Base-by-base conservation (phyloP, 2,797 vertebrate genomes). In the Pygocentrus nattereri region DNA sequence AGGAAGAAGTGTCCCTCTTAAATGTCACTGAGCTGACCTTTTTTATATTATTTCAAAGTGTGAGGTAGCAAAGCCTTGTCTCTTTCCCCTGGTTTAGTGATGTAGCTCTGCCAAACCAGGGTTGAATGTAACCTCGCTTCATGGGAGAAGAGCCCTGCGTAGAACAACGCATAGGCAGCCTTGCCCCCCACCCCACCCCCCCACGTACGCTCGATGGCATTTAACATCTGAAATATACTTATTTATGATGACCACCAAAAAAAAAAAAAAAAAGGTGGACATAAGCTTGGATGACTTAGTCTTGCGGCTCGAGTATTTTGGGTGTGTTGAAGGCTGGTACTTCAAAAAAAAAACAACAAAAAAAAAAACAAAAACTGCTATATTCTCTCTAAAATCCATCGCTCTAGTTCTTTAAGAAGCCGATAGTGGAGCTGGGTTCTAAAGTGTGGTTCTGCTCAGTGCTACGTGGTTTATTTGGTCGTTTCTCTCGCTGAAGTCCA, bases 251-350 rank as follows among this genome's bases (percentile, higher is more conserved):
- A 56, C 84, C 84, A 89, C 83, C 88, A 82, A 88, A 91, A 92
- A 91, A 30, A 34, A 34, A 44, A 10, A 2, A 1, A 34, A 44
- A 10, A 2, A 1, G 10, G 88, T 90, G 90, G 88, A 92, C 41
- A 21, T 90, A 56, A 89, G 84, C 54, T 83, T 79, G 79, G 84
- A 90, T 89, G 87, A 70, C 86, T 84, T 84, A 87, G 84, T 83
- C 85, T 88, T 84, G 30, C 82, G 68, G 71, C 76, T 59, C 76
- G 74, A 67, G 82, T 68, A 75, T 72, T 76, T 73, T 68, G 83
- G 83, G 69, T 74, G 65, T 84, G 85, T 91, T 92, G 92, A 93
- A 94, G 93, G 92, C 93, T 94, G 93, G 93, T 89, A 93, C 93
- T 94, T 94, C 93, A 93, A 90, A 87, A 5, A 0, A 5, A 10